phyloP scores from a whole-genome alignment of 2,888 invertebrate species.

The Heteromurus nitidus region DNA sequence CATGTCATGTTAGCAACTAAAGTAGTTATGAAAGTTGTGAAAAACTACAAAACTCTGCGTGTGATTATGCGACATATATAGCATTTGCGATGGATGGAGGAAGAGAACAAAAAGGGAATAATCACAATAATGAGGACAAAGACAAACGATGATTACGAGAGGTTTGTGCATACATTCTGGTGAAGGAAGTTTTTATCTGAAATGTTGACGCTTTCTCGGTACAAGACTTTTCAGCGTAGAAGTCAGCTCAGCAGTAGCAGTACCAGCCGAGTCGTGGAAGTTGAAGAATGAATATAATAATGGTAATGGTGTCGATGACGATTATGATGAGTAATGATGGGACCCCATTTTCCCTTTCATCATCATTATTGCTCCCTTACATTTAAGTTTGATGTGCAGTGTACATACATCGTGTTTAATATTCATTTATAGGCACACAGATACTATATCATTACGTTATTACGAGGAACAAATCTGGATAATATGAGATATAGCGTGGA shows the following conservation, averaged over 20 bases:
- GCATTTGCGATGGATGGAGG: neutral
- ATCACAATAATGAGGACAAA: conserved; percentile 63
- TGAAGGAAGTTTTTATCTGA: neutral
- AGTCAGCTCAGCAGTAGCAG: conserved; percentile 22
- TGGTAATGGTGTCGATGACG: conserved; percentile 62
- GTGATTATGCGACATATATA: conserved; percentile 9
- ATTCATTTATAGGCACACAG: too few relatives aligned
- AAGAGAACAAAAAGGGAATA: conserved; percentile 28
- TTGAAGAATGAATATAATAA: conserved; percentile 57
- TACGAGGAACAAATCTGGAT: too few relatives aligned
- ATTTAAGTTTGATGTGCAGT: too few relatives aligned
- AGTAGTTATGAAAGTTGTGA: conserved; percentile 2
- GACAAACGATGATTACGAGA: conserved; percentile 62
- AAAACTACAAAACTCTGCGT: conserved; percentile 17
- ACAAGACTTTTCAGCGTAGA: conserved; percentile 16
- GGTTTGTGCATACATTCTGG: conserved; percentile 20
- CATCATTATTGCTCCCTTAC: conserved; percentile 41
- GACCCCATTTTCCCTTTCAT: conserved; percentile 60
- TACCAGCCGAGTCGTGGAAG: conserved; percentile 7
- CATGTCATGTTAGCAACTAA: neutral
- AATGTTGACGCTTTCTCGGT: neutral
- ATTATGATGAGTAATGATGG: conserved; percentile 64
- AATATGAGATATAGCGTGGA: too few relatives aligned
- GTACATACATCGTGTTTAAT: too few relatives aligned
- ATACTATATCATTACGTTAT: too few relatives aligned